Conservation (phyloP, 2,113 vertebrate genomes). For the Dasyornis broadbenti region DNA sequence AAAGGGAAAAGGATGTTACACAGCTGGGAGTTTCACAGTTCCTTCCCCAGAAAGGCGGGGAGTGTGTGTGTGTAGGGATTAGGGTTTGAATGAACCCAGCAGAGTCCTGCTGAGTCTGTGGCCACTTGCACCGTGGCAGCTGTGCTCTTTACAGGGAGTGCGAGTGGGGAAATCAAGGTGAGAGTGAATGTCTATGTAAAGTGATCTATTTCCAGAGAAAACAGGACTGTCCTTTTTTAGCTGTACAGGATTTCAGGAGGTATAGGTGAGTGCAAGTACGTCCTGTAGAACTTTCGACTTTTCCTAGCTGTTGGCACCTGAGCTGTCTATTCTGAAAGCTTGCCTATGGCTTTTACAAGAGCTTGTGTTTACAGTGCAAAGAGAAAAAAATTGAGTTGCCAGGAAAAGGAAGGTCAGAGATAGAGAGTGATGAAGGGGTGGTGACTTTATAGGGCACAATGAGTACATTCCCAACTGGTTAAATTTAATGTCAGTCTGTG, state of each 20-base stretch:
- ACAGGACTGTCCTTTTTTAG: not conserved
- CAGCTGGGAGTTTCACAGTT: not conserved
- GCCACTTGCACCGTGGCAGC: not conserved
- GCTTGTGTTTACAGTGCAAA: not conserved
- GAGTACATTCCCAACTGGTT: not conserved
- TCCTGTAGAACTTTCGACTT: not conserved
- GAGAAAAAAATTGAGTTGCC: not conserved
- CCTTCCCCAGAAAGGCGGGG: not conserved
- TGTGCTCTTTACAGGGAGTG: not conserved
- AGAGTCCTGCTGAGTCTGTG: not conserved
- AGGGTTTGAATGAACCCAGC: not conserved
- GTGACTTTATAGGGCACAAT: not conserved
- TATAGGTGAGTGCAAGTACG: not conserved
- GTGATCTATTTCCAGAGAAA: not conserved
- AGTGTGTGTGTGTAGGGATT: not conserved
- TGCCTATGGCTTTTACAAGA: not conserved
- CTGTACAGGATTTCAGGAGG: not conserved
- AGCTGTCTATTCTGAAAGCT: not conserved
- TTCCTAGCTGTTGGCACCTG: not conserved
- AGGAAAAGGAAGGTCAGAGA: not conserved
- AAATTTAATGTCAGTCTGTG: not conserved
- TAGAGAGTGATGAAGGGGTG: not conserved
- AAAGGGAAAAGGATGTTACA: not conserved
- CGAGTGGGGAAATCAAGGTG: not conserved
- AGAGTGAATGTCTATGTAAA: not conserved